A percentile compares a stretch with the other conserved stretches of the same genome.
Evolutionary conservation across 2,888 invertebrate species (phyloP).

Genomic region (Clitarchus hookeri): DNA sequence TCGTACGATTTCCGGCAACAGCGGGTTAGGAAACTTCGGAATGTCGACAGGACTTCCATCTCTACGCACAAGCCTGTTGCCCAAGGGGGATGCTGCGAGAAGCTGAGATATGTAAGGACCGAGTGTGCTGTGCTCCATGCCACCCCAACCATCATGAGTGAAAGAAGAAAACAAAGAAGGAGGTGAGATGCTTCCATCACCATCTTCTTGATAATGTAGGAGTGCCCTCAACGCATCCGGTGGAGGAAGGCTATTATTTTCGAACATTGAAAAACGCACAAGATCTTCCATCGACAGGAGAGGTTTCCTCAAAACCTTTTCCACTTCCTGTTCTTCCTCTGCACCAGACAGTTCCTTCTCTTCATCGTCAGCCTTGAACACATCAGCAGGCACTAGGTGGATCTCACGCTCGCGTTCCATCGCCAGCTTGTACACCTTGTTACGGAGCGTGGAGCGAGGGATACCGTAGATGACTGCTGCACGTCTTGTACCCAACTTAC

Average conservation of each 20-base stretch:
- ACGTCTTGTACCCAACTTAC: conserved; percentile 88
- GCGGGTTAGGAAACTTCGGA: conserved; percentile 47
- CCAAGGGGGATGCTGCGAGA: conserved; percentile 51
- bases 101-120: conserved; percentile 62
- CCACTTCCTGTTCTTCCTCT: conserved; percentile 65
- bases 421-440: conserved; percentile 86
- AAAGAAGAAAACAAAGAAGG: conserved; percentile 36
- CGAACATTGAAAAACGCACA: conserved; percentile 54
- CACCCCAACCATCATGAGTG: conserved; percentile 45
- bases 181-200: conserved; percentile 40
- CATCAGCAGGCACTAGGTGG: conserved; percentile 33
- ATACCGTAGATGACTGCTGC: conserved; percentile 96
- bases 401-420: conserved; percentile 72
- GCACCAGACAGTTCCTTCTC: conserved; percentile 63
- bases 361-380: conserved; percentile 53
- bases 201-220: conserved; percentile 32
- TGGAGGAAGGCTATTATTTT: conserved; percentile 27
- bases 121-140: conserved; percentile 57
- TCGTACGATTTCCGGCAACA: conserved; percentile 62
- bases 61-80: conserved; percentile 23
- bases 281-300: conserved; percentile 64
- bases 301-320: conserved; percentile 62
- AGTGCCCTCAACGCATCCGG: conserved; percentile 42
- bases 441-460: conserved; percentile 93
- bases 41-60: conserved; percentile 28